These are phyloP conservation scores for Nomada fucata DNA, from an alignment of 2,888 invertebrate genomes.

Conservation along the genomic window DNA sequence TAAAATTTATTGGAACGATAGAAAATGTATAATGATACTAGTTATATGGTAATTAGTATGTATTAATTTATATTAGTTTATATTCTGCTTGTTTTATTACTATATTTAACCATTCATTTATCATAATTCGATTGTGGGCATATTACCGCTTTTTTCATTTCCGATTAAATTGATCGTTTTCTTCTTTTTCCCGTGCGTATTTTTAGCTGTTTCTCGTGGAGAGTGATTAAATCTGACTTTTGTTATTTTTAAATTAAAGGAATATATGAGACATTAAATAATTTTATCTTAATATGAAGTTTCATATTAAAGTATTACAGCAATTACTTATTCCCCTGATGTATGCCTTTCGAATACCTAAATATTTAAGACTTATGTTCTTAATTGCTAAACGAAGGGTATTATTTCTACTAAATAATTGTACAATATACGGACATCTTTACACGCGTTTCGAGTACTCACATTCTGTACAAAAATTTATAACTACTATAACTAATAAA, in stretches of 20 bases:
- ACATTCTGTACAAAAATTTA: conserved; percentile 57
- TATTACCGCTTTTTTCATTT: neutral
- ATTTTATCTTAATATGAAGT: conserved; percentile 20
- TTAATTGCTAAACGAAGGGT: conserved; percentile 40
- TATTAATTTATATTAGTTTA: neutral
- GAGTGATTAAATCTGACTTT: no score
- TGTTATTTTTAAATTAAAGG: neutral
- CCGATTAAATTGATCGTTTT: neutral
- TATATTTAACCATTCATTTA: neutral
- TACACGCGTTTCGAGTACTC: conserved; percentile 56
- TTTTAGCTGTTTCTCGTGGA: neutral
- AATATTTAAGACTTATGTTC: conserved; percentile 45
- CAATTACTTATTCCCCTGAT: conserved; percentile 18
- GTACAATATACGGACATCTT: conserved; percentile 55
- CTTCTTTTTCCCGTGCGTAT: neutral
- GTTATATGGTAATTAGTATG: neutral
- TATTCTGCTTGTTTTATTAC: neutral
- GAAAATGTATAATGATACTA: conserved; percentile 11
- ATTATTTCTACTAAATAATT: conserved; percentile 51
- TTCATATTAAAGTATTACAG: conserved; percentile 13
- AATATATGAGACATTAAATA: neutral
- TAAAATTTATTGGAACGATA: conserved; percentile 26
- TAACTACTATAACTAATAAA: conserved; percentile 55
- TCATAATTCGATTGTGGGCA: neutral
- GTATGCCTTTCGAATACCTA: conserved; percentile 33